Base-by-base conservation (phyloP, 2,113 vertebrate genomes). In the Odobenus rosmarus region DNA sequence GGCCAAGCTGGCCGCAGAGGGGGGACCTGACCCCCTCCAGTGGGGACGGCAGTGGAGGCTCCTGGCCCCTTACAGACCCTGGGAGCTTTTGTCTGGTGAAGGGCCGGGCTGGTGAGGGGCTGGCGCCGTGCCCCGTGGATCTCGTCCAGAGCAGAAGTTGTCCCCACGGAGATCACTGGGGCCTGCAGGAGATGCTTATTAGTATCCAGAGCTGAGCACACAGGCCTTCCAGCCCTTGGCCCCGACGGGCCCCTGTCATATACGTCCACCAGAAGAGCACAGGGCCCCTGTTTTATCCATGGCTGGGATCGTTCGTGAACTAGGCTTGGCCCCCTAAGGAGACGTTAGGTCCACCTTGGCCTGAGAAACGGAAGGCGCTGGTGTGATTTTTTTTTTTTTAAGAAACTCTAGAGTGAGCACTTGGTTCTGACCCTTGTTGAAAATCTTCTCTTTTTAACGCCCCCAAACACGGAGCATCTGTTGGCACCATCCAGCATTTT, bases 241-340 rank as follows among this genome's bases (percentile, higher is more conserved):
- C 14, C 62, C 26, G 0, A 46, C 12, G 0, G 10, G 2, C 33
- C 53, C 2, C 12, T 18, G 42, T 3, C 31, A 0, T 6, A 0
- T 3, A 3, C 7, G 0, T 7, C 36, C 26, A 0, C 19, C 36
- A 9, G 42, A 3, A 28, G 4, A n/a, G 62, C 74, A 1, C 42
- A 2, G n/a, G 33, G 28, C 28, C 15, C 26, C 53, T 23, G 16
- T 42, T 8, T 5, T 42, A 1, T n/a, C 55, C 64, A 8, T 55
- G 90, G 62, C 46, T 16, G 0, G 46, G n/a, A 10, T 5, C 23
- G 8, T 11, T 57, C 0, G 53, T 5, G 18, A 23, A 0, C 14
- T 4, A 2, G 13, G 12, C 36, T 5, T 31, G 4, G 11, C 10
- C 11, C 0, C 31, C 5, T 28, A 46, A 46, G 46, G 7, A 7